These are phyloP conservation scores for Listronotus oregonensis DNA, from an alignment of 1,140 invertebrate species.

Conservation along the genomic window DNA sequence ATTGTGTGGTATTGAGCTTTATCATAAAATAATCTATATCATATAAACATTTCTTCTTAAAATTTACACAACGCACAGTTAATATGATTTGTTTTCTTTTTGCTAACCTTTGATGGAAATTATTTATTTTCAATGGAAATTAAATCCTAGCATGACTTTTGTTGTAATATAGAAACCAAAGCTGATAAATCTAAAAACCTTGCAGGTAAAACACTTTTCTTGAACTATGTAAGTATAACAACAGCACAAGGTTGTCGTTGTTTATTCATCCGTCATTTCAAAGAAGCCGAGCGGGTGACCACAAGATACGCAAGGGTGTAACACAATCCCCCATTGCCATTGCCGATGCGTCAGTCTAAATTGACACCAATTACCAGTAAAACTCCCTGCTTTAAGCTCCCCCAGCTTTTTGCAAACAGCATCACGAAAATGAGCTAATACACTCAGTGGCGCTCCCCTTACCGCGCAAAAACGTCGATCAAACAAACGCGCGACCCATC, in stretches of 20 bases:
- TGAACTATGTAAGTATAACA: too few relatives aligned
- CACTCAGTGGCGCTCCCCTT: slow-evolving; percentile 41
- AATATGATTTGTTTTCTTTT: too few relatives aligned
- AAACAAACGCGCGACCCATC: slow-evolving; percentile 32
- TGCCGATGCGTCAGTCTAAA: slow-evolving; percentile 61
- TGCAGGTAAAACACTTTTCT: too few relatives aligned
- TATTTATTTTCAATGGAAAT: too few relatives aligned
- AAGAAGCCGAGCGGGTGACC: slow-evolving; percentile 41
- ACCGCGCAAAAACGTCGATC: slow-evolving; percentile 39
- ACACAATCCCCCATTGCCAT: slow-evolving; percentile 53
- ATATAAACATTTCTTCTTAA: too few relatives aligned
- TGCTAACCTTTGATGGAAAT: too few relatives aligned
- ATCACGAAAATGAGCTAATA: slow-evolving; percentile 56
- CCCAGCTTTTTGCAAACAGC: slow-evolving; percentile 53
- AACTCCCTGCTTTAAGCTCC: slow-evolving; percentile 61
- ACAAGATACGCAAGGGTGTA: slow-evolving; percentile 48
- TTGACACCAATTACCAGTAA: slow-evolving; percentile 74
- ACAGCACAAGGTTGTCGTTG: not conserved
- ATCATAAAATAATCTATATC: too few relatives aligned
- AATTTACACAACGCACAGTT: too few relatives aligned
- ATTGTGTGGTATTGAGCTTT: too few relatives aligned
- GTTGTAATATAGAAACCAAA: too few relatives aligned
- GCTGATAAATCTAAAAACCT: too few relatives aligned
- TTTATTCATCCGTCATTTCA: slow-evolving; percentile 32
- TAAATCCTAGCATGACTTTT: too few relatives aligned